phyloP scores from a whole-genome alignment of 2,797 vertebrate genomes.

The Scarus forsteni region DNA sequence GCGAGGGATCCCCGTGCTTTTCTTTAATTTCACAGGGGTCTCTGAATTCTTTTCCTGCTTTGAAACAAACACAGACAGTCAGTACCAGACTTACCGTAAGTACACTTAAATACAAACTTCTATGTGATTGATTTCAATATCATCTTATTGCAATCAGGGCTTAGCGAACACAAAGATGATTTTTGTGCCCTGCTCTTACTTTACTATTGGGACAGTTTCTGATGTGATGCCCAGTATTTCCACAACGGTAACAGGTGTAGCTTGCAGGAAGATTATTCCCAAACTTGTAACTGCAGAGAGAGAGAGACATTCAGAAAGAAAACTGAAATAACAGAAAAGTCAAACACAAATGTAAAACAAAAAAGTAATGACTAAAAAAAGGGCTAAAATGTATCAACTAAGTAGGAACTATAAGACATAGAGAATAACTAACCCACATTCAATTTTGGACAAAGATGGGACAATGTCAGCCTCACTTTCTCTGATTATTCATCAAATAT shows the following conservation, averaged over 20 bases:
- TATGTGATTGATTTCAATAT: no score
- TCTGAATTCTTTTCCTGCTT: conserved; percentile 94
- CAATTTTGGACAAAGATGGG: no score
- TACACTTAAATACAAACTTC: conserved; percentile 1
- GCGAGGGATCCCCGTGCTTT: conserved; percentile 96
- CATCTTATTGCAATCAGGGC: no score
- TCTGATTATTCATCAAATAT: no score
- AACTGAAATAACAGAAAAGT: background rate
- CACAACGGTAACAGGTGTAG: conserved; percentile 96
- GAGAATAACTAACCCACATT: no score
- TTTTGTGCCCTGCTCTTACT: conserved; percentile 80
- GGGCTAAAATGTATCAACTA: no score
- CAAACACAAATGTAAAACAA: background rate
- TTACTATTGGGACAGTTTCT: conserved; percentile 93
- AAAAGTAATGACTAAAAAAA: no score
- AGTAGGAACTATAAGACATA: no score
- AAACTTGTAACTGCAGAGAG: conserved; percentile 88
- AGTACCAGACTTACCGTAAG: background rate
- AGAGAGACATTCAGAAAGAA: background rate
- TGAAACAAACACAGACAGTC: conserved; percentile 15
- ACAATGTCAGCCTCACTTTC: no score
- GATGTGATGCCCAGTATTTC: conserved; percentile 95
- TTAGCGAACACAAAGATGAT: no score
- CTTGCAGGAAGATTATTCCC: conserved; percentile 90
- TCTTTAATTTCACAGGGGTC: conserved; percentile 91